phyloP scores from a whole-genome alignment of 2,113 vertebrate genomes.

The Siniperca knerii region DNA sequence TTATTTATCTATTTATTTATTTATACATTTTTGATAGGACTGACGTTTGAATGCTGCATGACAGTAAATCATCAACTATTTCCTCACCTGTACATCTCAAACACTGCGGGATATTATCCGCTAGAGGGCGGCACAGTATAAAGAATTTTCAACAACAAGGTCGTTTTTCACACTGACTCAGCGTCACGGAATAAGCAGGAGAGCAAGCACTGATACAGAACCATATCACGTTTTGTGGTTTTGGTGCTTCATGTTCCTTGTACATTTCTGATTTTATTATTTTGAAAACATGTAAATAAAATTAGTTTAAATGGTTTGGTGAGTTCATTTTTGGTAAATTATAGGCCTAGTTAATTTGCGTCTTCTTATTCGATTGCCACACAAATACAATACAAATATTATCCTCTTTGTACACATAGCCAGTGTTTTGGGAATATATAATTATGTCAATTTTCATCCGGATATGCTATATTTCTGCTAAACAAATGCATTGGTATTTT shows the following conservation, averaged over 20 bases:
- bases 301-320: background rate
- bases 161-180: background rate
- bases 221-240: background rate
- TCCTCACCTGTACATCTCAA: background rate
- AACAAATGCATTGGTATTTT: background rate
- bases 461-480: background rate
- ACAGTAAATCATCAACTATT: background rate
- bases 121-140: conserved; percentile 76
- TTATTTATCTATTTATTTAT: background rate
- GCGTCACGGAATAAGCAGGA: background rate
- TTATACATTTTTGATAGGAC: background rate
- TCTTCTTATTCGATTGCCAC: background rate
- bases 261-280: background rate
- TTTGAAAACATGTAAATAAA: background rate
- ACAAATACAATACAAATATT: background rate
- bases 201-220: background rate
- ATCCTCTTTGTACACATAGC: background rate
- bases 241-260: background rate
- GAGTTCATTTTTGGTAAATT: background rate
- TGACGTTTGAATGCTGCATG: background rate
- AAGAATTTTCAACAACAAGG: conserved; percentile 19
- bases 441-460: background rate
- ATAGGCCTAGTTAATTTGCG: background rate
- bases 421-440: background rate
- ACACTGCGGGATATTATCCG: conserved; percentile 1